These are phyloP conservation scores for Atta texana DNA, from an alignment of 1,140 invertebrate species.

Conservation along the genomic window DNA sequence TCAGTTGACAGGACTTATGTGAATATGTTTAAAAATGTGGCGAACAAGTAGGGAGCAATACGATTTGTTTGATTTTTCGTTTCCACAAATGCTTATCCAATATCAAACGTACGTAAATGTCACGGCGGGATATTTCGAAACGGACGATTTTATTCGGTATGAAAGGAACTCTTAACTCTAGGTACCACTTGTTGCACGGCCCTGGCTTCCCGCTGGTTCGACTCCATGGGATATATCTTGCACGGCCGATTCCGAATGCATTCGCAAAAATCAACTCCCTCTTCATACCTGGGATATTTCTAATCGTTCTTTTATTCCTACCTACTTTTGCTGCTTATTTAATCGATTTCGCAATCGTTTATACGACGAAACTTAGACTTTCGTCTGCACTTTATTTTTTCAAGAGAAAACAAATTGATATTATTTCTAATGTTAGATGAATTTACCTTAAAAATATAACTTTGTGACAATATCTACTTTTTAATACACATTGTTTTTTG, in stretches of 20 bases:
- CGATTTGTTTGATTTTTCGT: slow-evolving; percentile 17
- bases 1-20: background rate
- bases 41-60: background rate
- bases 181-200: slow-evolving; percentile 81
- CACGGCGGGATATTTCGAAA: slow-evolving; percentile 62
- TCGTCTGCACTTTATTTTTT: slow-evolving; percentile 40
- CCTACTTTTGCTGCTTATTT: slow-evolving; percentile 69
- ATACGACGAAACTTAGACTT: slow-evolving; percentile 27
- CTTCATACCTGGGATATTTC: slow-evolving; percentile 61
- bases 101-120: slow-evolving; percentile 8
- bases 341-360: slow-evolving; percentile 73
- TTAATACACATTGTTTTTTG: background rate
- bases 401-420: background rate
- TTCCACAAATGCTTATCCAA: background rate
- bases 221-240: slow-evolving; percentile 73
- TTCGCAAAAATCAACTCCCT: slow-evolving; percentile 74
- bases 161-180: slow-evolving; percentile 66
- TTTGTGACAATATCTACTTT: background rate
- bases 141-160: slow-evolving; percentile 61
- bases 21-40: background rate
- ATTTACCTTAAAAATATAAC: background rate
- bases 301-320: slow-evolving; percentile 78
- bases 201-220: slow-evolving; percentile 75
- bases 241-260: slow-evolving; percentile 78
- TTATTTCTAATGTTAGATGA: background rate